These are phyloP conservation scores for Heteronetta atricapilla DNA, from an alignment of 2,113 vertebrate species.

Conservation along the genomic window DNA sequence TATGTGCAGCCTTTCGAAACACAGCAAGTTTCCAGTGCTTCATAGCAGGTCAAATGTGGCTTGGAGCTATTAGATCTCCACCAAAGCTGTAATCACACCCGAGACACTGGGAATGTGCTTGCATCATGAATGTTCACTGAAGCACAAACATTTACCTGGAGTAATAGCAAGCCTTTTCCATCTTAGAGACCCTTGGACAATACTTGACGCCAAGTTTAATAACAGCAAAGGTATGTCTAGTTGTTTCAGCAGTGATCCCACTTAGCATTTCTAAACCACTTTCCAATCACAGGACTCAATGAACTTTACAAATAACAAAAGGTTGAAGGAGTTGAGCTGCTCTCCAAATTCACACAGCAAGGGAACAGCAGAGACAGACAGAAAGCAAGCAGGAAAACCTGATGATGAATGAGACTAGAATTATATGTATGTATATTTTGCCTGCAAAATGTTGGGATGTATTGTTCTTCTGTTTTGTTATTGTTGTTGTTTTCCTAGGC, in stretches of 20 bases:
- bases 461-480: neutral
- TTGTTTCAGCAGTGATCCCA: neutral
- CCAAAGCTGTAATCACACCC: neutral
- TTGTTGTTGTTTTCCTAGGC: neutral
- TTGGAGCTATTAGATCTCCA: neutral
- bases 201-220: neutral
- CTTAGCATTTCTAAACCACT: neutral
- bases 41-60: neutral
- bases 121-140: neutral
- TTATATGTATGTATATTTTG: neutral
- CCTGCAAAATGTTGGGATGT: neutral
- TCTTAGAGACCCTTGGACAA: neutral
- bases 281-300: neutral
- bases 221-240: neutral
- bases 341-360: neutral
- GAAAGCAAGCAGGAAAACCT: neutral
- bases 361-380: neutral
- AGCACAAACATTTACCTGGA: neutral
- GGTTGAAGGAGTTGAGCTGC: neutral
- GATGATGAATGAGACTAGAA: neutral
- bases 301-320: neutral
- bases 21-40: neutral
- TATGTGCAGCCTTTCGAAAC: rapidly evolving
- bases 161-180: neutral
- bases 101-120: neutral